Evolutionary conservation across 2,888 invertebrate genomes (phyloP), one percentile per base, ranked within the genome.

Genomic region (Baccha elongata): DNA sequence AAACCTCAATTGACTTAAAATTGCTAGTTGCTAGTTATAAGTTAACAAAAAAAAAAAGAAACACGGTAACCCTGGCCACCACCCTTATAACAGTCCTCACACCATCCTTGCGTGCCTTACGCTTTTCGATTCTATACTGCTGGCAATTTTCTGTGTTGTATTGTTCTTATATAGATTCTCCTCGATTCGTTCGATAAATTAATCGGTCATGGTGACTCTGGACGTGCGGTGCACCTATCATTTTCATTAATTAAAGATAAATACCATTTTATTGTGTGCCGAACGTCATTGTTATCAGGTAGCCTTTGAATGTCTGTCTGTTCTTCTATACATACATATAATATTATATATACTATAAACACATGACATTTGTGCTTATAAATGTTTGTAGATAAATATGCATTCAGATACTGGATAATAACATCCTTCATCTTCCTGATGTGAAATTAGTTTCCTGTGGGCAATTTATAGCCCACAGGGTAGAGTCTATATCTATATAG

Each of bases 181-280:
- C 50, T 68, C 68, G 60, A 76, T 53, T 73, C 65, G 83, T 72
- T 83, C 83, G 78, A 83, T 83, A 83, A 78, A 83, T 83, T 83
- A 83, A 78, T 83, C 78, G 83, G 83, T 78, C 83, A 83, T 83
- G 83, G 83, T 58, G 78, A 78, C 67, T 76, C 65, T 68, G 83
- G 72, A 53, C 55, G 78, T 78, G 78, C 62, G 72, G 83, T 72
- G 78, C 79, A 84, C 84, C 79, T 84, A 84, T 84, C 79, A 84
- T 79, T 79, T 84, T 84, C 79, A 78, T 79, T 84, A 84, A 84
- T 84, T 79, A 79, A 79, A 79, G 84, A 84, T 79, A 84, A 84
- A 84, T 84, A 79, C 79, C 79, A 52, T 79, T 79, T 74, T 74
- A 78, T 83, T 84, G 79, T 84, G 67, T 83, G 81, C 52, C 60